A percentile compares a stretch with the other conserved stretches of the same genome.
These are phyloP conservation scores for Lucilia sericata DNA, from an alignment of 1,140 invertebrate genomes.

Conservation along the genomic window DNA sequence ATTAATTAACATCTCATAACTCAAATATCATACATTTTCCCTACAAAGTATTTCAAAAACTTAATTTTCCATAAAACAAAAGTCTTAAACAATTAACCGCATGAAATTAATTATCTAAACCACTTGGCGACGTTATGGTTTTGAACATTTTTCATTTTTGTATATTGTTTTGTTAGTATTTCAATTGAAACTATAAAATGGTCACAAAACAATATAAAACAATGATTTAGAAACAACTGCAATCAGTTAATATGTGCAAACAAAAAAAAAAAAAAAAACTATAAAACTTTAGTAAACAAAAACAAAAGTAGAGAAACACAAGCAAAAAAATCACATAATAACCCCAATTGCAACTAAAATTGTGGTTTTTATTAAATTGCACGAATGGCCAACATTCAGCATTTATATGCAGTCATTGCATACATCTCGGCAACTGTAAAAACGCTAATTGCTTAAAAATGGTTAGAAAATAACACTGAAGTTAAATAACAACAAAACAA, in stretches of 20 bases:
- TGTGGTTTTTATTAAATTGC: conserved; percentile 42
- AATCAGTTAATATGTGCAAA: neutral
- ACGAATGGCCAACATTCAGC: neutral
- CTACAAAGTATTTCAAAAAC: no score
- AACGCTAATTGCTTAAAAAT: conserved; percentile 40
- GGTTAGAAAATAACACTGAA: conserved; percentile 1
- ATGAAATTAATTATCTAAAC: conserved; percentile 41
- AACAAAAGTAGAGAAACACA: neutral
- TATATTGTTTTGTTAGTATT: neutral
- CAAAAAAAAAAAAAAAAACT: neutral
- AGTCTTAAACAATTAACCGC: conserved; percentile 11
- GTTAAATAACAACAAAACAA: neutral
- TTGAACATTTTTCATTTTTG: neutral
- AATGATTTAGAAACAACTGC: conserved; percentile 14
- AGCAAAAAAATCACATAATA: conserved; percentile 33
- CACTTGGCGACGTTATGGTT: conserved; percentile 39
- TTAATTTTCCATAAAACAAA: neutral
- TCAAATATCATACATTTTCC: no score
- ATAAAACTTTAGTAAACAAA: neutral
- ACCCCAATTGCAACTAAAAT: conserved; percentile 37
- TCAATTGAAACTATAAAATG: neutral
- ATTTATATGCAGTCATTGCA: neutral
- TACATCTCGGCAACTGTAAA: neutral
- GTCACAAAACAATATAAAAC: conserved; percentile 22
- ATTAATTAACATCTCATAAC: no score